Evolutionary conservation across 2,888 invertebrate species (phyloP).

Genomic region (Callosobruchus maculatus): DNA sequence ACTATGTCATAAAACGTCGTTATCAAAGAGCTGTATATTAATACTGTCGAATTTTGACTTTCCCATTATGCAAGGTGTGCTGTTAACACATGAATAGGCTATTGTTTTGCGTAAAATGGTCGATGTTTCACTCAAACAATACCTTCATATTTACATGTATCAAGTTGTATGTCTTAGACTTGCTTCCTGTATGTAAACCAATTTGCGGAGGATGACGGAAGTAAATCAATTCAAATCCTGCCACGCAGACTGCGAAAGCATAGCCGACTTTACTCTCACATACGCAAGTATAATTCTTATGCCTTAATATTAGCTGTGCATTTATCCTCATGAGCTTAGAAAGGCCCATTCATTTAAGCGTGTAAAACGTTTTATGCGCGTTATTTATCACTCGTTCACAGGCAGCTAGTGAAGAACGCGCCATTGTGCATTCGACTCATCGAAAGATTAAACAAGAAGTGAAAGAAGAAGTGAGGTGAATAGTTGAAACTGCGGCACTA

Average conservation of each 20-base stretch:
- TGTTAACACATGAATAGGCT: background rate
- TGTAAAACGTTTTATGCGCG: no score
- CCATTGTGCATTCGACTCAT: no score
- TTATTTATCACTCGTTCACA: no score
- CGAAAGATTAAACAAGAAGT: no score
- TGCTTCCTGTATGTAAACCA: background rate
- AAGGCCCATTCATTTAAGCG: no score
- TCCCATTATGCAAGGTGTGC: background rate
- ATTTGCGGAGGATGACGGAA: background rate
- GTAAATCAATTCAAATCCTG: background rate
- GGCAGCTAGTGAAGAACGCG: no score
- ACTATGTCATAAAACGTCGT: background rate
- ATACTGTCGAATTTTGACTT: background rate
- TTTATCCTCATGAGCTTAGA: no score
- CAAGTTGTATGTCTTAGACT: background rate
- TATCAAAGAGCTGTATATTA: background rate
- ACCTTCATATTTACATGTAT: background rate
- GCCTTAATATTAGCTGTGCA: no score
- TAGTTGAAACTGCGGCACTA: no score
- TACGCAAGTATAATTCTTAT: no score
- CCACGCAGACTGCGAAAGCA: background rate
- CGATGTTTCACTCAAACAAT: background rate
- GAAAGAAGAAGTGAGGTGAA: no score
- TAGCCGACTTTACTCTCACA: no score
- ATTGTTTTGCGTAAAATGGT: background rate